Base-by-base conservation (phyloP, 2,113 vertebrate species). In the Pangasianodon hypophthalmus region DNA sequence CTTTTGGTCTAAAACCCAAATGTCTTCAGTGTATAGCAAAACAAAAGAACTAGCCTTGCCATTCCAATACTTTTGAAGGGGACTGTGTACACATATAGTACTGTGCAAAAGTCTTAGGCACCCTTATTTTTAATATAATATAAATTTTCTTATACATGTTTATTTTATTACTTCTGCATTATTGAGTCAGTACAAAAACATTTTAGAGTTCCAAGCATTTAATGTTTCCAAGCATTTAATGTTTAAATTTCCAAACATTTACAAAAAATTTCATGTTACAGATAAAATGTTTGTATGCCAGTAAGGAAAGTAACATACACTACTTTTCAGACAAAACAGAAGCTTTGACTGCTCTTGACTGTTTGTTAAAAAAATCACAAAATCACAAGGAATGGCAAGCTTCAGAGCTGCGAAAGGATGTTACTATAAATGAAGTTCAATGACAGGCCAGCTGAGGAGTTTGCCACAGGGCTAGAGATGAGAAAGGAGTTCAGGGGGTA, bases 381-480 rank as follows among this genome's bases (percentile, higher is more conserved):
- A 46, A 24, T 86, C 44, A 71, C 14, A 71, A 46, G 44, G 37
- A 77, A 46, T 13, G 19, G n/a, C 19, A 82, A 54, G n/a, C 50
- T 82, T 16, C 50, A 81, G 13, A 21, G 19, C 6, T 44, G 41
- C 7, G 9, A 44, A 44, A 75, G 37, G 37, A 26, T 90, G 41
- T 41, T 14, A 75, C 41, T 87, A 90, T 82, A 58, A 90, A 77
- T 60, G 26, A 54, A 85, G 52, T 44, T 44, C 46, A 88, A 87
- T 87, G 87, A 89, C 37, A 54, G 7, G 46, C 10, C 86, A 64
- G 69, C 71, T 56, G 44, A 87, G 41, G 37, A 79, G 48, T 89
- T 48, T 88, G 71, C 60, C 86, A 37, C 24, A 71, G 86, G 69
- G 62, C 41, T 41, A 46, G 32, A n/a, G 14, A 69, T 41, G 29